Evolutionary conservation across 2,113 vertebrate species (phyloP).

Genomic region (Sylvia atricapilla): DNA sequence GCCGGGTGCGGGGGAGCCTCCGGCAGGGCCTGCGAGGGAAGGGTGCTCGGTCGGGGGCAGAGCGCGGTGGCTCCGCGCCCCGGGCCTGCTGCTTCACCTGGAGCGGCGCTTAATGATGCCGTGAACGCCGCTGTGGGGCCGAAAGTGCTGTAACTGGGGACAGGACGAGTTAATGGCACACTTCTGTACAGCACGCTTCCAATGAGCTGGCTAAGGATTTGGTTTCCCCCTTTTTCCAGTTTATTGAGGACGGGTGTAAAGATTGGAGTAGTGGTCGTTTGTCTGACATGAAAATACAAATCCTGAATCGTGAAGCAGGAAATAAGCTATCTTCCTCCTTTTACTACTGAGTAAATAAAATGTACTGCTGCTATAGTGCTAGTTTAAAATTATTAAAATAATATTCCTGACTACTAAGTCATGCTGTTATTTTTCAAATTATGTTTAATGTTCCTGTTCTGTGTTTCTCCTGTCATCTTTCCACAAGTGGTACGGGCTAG

Average conservation of each 20-base stretch:
- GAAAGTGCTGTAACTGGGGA: accelerated
- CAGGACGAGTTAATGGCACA: neutral
- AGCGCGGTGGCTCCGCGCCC: neutral
- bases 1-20: neutral
- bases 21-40: neutral
- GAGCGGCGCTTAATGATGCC: accelerated
- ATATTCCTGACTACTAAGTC: accelerated
- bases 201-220: neutral
- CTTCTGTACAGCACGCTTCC: accelerated
- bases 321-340: neutral
- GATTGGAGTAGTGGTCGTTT: neutral
- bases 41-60: neutral
- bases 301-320: neutral
- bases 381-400: neutral
- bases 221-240: neutral
- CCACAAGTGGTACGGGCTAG: accelerated
- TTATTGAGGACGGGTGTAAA: accelerated
- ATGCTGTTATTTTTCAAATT: neutral
- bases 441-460: neutral
- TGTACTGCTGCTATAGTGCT: accelerated
- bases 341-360: neutral
- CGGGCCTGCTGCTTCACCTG: neutral
- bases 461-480: neutral
- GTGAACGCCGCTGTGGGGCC: accelerated
- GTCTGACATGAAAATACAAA: accelerated